phyloP scores from a whole-genome alignment of 2,113 vertebrate species.

The Petrocephalus microphthalmus region DNA sequence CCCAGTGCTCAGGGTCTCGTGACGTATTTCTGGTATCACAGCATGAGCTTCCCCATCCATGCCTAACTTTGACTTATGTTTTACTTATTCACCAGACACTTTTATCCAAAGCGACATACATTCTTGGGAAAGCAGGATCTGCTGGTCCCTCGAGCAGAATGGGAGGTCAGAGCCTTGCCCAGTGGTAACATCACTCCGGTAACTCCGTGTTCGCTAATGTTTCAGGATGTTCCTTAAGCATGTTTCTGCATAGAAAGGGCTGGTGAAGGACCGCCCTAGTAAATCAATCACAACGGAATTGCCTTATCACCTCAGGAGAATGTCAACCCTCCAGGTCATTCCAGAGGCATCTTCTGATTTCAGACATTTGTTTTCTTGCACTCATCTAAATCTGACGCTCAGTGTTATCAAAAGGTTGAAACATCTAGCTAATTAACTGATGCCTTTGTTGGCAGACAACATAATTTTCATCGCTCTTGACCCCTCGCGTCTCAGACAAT shows the following conservation, averaged over 20 bases:
- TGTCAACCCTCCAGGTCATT: not conserved
- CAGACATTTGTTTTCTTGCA: not conserved
- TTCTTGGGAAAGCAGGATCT: not conserved
- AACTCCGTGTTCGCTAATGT: not conserved
- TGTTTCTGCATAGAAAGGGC: not conserved
- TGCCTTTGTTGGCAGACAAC: not conserved
- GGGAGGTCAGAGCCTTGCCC: not conserved
- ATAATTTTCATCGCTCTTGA: conserved; percentile 34
- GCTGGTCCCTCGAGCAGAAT: not conserved
- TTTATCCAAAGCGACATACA: not conserved
- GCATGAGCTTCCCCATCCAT: not conserved
- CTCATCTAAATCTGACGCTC: not conserved
- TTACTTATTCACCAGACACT: not conserved
- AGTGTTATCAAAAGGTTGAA: not conserved
- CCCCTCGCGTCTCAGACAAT: conserved; percentile 39
- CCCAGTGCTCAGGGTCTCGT: not conserved
- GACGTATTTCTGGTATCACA: not conserved
- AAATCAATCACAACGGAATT: not conserved
- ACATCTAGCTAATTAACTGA: not conserved
- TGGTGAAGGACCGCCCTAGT: not conserved
- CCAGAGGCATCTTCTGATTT: not conserved
- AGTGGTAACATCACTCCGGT: not conserved
- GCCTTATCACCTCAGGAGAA: not conserved
- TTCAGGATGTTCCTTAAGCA: not conserved
- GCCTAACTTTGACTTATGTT: not conserved